A percentile compares a stretch with the other conserved stretches of the same genome.
Evolutionary conservation across 2,113 vertebrate species (phyloP).

Genomic region (Symphodus melops): DNA sequence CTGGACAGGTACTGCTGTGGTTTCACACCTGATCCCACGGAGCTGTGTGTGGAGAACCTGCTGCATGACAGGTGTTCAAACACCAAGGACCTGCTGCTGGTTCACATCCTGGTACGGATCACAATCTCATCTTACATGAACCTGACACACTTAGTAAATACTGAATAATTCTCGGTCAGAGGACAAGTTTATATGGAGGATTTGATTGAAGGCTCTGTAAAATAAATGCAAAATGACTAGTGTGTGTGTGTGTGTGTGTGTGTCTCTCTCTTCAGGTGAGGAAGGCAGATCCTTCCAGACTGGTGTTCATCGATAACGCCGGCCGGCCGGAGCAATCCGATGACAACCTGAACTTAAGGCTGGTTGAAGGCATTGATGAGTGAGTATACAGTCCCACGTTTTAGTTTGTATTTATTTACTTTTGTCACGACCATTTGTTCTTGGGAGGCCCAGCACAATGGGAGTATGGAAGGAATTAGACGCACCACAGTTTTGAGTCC

Average conservation of each 20-base stretch:
- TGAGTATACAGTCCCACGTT: conserved; percentile 68
- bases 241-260: conserved; percentile 2
- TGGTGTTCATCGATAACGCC: conserved; percentile 95
- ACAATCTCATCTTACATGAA: not conserved
- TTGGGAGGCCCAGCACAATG: too few species aligned
- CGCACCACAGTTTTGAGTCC: too few species aligned
- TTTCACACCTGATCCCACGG: conserved; percentile 87
- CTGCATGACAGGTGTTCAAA: conserved; percentile 88
- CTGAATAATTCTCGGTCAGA: not conserved
- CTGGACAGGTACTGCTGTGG: conserved; percentile 95
- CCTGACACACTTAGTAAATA: not conserved
- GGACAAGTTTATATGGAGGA: not conserved
- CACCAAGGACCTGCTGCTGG: conserved; percentile 85
- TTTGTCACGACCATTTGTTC: too few species aligned
- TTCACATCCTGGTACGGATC: conserved; percentile 92
- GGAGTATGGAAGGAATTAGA: too few species aligned
- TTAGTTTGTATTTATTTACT: not conserved
- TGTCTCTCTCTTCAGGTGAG: conserved; percentile 83
- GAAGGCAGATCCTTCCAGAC: conserved; percentile 81
- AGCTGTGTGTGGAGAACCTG: conserved; percentile 90
- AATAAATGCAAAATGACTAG: not conserved
- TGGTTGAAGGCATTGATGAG: conserved; percentile 91
- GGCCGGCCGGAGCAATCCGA: conserved; percentile 85
- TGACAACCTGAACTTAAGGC: conserved; percentile 91
- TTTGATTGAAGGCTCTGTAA: not conserved